Evolutionary conservation across 2,888 invertebrate genomes (phyloP), one percentile per base, ranked within the genome.

Genomic region (Onchidella celtica): DNA sequence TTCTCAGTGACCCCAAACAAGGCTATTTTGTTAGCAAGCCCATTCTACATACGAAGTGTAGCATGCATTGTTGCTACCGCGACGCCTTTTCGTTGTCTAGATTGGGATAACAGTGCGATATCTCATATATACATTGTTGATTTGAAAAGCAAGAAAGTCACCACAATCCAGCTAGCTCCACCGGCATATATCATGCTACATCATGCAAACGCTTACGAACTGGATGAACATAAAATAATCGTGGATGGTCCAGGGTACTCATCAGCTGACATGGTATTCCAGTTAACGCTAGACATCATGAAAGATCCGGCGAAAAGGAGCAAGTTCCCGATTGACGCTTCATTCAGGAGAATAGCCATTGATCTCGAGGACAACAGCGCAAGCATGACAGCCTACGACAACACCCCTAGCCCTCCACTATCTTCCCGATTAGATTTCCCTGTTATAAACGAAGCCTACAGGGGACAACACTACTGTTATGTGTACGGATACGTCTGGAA

Each of bases 201-300:
- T 78, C 89, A 90, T 78, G 86, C 91, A 17, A 92, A 92, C 76
- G 89, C 91, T 6, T 92, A 87, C 77, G 90, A 92, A 83, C 61
- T 61, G 0, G 81, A 81, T 3, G 76, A 81, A 1, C 81, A 79
- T 0, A 61, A 77, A 4, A 83, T 92, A n/a, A 74, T 89, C 17
- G 85, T 90, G 1, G 91, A 92, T 79, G 70, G 89, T 21, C 87
- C 89, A 1, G 76, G 90, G 14, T 91, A 91, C 81, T 86, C 87
- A 0, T 86, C 85, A 72, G 87, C 90, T 1, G 84, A 86, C 17
- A 86, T 90, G 63, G 86, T 91, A 0, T 85, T 86, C 47, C 87
- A 83, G 61, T 78, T 91, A 2, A 79, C 86, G 72, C 74, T 91
- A 65, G 72, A 83, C 0, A 85, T 84, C n/a, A 75, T 91, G 17